These are phyloP conservation scores for Triops longicaudatus DNA, from an alignment of 1,140 invertebrate genomes.

Conservation along the genomic window DNA sequence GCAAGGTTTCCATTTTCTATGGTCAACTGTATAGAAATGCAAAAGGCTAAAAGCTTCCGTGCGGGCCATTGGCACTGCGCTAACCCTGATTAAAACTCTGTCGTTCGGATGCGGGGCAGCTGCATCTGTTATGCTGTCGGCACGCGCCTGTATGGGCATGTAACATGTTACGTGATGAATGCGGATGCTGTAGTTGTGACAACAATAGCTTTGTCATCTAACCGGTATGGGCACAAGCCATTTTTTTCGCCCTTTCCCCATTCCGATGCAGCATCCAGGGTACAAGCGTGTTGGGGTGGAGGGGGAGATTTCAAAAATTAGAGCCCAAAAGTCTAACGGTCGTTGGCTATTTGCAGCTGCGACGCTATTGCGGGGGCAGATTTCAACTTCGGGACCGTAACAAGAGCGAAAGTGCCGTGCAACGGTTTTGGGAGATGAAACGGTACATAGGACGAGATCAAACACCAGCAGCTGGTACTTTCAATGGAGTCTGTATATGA, in stretches of 20 bases:
- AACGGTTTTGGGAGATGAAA: slow-evolving; percentile 1
- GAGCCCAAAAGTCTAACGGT: background rate
- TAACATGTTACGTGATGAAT: background rate
- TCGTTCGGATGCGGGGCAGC: slow-evolving; percentile 4
- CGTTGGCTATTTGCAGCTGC: background rate
- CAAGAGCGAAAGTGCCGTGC: background rate
- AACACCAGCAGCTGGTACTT: background rate
- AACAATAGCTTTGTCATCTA: slow-evolving; percentile 8
- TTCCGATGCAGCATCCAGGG: background rate
- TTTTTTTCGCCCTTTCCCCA: background rate
- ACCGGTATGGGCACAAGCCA: background rate
- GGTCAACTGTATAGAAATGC: background rate
- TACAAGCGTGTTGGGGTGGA: background rate
- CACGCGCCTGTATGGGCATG: background rate
- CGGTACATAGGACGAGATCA: background rate
- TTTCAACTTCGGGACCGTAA: background rate
- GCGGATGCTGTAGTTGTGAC: background rate
- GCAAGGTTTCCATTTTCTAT: slow-evolving; percentile 2
- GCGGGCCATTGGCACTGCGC: background rate
- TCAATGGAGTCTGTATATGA: background rate
- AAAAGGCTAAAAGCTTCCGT: slow-evolving; percentile 1
- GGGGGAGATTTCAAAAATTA: background rate
- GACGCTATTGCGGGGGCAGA: background rate
- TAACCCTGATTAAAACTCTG: background rate
- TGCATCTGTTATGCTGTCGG: background rate